Conservation (phyloP, 1,140 invertebrate genomes). For the Drosophila albomicans region DNA sequence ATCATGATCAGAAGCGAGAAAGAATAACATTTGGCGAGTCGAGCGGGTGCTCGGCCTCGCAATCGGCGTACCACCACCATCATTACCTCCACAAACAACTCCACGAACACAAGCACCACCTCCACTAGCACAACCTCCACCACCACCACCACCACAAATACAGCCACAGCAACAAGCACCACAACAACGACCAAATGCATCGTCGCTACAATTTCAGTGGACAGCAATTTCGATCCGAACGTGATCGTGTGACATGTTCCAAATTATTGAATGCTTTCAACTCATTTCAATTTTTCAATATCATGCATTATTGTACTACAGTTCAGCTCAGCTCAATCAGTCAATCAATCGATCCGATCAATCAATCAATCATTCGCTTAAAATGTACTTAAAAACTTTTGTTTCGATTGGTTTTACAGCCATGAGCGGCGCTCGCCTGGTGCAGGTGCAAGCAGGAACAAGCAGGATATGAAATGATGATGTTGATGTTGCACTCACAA, state of each 20-base stretch:
- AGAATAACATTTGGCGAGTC: constrained; percentile 72
- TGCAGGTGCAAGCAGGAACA: constrained; percentile 3
- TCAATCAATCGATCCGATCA: constrained; percentile 26
- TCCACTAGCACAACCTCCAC: constrained; percentile 24
- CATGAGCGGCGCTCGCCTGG: constrained; percentile 55
- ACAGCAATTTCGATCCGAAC: constrained; percentile 29
- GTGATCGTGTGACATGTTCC: constrained; percentile 15
- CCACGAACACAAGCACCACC: constrained; percentile 32
- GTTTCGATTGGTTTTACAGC: constrained; percentile 79
- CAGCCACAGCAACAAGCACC: constrained; percentile 31
- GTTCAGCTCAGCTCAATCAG: constrained; percentile 41
- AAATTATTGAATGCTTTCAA: constrained; percentile 28
- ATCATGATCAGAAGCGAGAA: constrained; percentile 84
- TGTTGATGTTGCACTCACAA: constrained; percentile 19
- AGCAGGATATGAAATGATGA: constrained; percentile 36
- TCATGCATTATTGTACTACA: constrained; percentile 26
- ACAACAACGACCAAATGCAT: constrained; percentile 49
- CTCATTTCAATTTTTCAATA: constrained; percentile 46
- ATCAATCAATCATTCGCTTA: constrained; percentile 47
- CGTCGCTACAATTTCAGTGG: constrained; percentile 47
- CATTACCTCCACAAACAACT: constrained; percentile 26
- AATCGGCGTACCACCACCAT: constrained; percentile 63
- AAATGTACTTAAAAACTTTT: constrained; percentile 75
- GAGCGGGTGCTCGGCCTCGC: constrained; percentile 48
- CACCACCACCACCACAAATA: constrained; percentile 19